Evolutionary conservation across 2,797 vertebrate genomes (phyloP), one percentile per base, ranked within the genome.

Genomic region (Meriones psammophilus): DNA sequence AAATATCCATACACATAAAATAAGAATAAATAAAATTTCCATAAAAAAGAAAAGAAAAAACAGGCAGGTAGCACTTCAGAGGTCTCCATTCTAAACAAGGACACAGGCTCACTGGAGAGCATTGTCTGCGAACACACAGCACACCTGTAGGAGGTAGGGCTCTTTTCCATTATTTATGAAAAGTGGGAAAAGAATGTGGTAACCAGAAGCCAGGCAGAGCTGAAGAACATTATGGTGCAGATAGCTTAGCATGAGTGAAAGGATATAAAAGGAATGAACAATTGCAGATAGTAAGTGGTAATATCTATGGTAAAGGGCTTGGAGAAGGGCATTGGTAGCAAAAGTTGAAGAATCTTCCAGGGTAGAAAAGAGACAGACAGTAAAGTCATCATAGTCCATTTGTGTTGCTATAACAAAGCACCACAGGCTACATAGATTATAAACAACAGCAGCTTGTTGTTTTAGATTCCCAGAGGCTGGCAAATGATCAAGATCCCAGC

Each of bases 81-180:
- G 83, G 24, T 18, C 60, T 81, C 17, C 36, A 84, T 88, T 96
- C 85, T 86, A 84, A 94, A 96, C 12, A 60, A 91, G 62, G 54
- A 77, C 20, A 50, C 46, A 1, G 66, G 36, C 42, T 68, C 15
- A 77, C 8, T 54, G 66, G 22, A 46, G 5, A 68, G 30, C 94
- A 20, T 58, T 5, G 50, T 73, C 58, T 9, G 58, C 69, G 10
- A 56, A 10, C 54, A 56, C 54, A 56, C 54, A 42, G 42, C 42
- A 42, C 2, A 62, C 10, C 12, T 87, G 76, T 68, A 50, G 56
- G 62, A 28, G 33, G 56, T 5, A 39, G 56, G n/a, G 15, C 12
- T 66, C 68, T 39, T 58, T 58, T 28, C 1, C 12, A 64, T 80
- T 84, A 58, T 84, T 77, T 77, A 50, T 56, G 46, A 80, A 79